phyloP scores from a whole-genome alignment of 2,888 invertebrate genomes.

The Chydorus sphaericus region DNA sequence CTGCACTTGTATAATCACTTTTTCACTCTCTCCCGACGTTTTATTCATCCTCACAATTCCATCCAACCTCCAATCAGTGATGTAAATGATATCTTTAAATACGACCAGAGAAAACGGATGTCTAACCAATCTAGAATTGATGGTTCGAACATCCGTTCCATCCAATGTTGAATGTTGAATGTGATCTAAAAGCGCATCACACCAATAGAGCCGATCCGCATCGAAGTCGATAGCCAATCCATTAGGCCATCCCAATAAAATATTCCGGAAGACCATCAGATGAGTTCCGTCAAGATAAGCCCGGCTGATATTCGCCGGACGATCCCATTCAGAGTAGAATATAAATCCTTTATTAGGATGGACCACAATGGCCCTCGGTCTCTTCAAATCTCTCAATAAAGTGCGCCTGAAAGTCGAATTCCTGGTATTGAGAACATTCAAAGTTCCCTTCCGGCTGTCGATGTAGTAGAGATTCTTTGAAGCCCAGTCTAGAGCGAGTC shows the following conservation, averaged over 20 bases:
- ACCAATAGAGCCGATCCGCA: constrained; percentile 85
- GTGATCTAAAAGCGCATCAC: constrained; percentile 88
- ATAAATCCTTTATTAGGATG: constrained; percentile 89
- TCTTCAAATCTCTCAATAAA: constrained; percentile 68
- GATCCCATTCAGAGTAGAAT: constrained; percentile 92
- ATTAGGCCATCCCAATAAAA: constrained; percentile 94
- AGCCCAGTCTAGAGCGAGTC: constrained; percentile 88
- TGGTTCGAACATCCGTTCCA: constrained; percentile 77
- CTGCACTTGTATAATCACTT: constrained; percentile 71
- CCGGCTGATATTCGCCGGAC: constrained; percentile 89
- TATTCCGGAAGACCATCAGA: constrained; percentile 70
- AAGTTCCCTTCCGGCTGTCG: constrained; percentile 80
- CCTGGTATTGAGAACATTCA: constrained; percentile 79
- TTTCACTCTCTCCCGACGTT: constrained; percentile 70
- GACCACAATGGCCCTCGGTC: constrained; percentile 89
- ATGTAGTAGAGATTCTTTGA: constrained; percentile 91
- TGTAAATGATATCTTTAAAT: constrained; percentile 80
- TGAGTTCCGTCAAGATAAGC: constrained; percentile 81
- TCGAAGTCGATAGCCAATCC: constrained; percentile 85
- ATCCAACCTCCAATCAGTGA: constrained; percentile 92
- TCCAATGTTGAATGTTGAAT: constrained; percentile 86
- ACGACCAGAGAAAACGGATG: constrained; percentile 89
- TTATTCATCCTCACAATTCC: constrained; percentile 84
- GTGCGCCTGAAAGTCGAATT: constrained; percentile 72
- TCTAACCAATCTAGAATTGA: constrained; percentile 67